Evolutionary conservation across 2,797 vertebrate species (phyloP).

Genomic region (Otus scops): DNA sequence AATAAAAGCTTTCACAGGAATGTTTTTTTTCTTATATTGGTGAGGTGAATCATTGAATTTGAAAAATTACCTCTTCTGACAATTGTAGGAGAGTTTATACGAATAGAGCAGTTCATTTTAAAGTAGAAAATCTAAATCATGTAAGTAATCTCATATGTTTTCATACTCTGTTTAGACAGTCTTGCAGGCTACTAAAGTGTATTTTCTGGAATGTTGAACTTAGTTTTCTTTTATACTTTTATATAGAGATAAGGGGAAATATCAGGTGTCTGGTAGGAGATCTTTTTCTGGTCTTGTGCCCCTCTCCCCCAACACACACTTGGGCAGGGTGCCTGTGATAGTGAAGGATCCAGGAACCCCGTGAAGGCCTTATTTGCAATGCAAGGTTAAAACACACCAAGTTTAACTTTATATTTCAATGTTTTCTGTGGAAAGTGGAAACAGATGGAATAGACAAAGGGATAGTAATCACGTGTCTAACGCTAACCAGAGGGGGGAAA

Average conservation of each 20-base stretch:
- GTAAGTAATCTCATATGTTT: neutral
- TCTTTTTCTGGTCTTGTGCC: neutral
- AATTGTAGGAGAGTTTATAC: neutral
- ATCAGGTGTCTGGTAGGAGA: neutral
- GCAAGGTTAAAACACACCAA: neutral
- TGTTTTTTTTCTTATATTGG: neutral
- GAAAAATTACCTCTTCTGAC: neutral
- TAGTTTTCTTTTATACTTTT: neutral
- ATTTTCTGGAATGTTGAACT: neutral
- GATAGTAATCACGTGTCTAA: neutral
- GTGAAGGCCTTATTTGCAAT: neutral
- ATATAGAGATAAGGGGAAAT: neutral
- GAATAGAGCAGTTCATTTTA: neutral
- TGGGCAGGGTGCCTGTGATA: neutral
- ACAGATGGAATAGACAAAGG: neutral
- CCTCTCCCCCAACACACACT: neutral
- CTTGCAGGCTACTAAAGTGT: neutral
- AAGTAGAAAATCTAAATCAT: neutral
- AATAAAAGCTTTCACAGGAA: neutral
- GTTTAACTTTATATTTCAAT: neutral
- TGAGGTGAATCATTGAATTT: neutral
- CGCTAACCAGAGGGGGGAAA: neutral
- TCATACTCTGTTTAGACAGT: neutral
- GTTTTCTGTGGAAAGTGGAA: neutral
- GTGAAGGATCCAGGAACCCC: neutral